phyloP scores from a whole-genome alignment of 2,888 invertebrate genomes.

The Oeneis ivallda region DNA sequence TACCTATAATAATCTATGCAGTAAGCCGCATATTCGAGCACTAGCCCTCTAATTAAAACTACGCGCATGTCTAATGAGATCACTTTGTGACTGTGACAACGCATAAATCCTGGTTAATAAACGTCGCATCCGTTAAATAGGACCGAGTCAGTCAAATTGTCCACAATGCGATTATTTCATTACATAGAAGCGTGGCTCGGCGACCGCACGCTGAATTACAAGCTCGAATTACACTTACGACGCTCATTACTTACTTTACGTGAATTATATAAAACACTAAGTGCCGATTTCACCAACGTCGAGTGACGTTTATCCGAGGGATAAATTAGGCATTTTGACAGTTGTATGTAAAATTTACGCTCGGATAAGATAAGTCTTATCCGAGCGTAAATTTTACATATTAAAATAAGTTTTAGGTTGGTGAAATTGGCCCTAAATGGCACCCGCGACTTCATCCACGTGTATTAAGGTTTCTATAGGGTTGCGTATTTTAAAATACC shows the following conservation, averaged over 20 bases:
- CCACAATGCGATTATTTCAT: conserved; percentile 78
- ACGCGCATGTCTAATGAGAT: conserved; percentile 69
- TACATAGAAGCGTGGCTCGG: conserved; percentile 52
- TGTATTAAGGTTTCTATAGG: neutral
- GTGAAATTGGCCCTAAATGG: too few relatives aligned
- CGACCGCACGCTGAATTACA: conserved; percentile 49
- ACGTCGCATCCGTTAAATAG: conserved; percentile 73
- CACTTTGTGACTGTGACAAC: conserved; percentile 69
- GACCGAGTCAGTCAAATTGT: conserved; percentile 74
- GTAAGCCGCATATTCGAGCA: conserved; percentile 32
- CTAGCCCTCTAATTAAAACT: conserved; percentile 73
- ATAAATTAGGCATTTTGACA: too few relatives aligned
- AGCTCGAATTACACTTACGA: conserved; percentile 35
- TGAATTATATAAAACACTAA: neutral
- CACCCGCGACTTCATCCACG: neutral
- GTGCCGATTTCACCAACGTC: too few relatives aligned
- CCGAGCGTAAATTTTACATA: too few relatives aligned
- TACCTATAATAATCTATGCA: conserved; percentile 1
- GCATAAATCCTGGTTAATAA: conserved; percentile 77
- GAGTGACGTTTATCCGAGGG: too few relatives aligned
- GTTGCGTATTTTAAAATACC: neutral
- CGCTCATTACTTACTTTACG: conserved; percentile 26
- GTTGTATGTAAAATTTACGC: too few relatives aligned
- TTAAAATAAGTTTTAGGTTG: too few relatives aligned
- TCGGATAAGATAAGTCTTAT: too few relatives aligned